Base-by-base conservation (phyloP, 2,888 invertebrate genomes). In the Cheilosia urbana region DNA sequence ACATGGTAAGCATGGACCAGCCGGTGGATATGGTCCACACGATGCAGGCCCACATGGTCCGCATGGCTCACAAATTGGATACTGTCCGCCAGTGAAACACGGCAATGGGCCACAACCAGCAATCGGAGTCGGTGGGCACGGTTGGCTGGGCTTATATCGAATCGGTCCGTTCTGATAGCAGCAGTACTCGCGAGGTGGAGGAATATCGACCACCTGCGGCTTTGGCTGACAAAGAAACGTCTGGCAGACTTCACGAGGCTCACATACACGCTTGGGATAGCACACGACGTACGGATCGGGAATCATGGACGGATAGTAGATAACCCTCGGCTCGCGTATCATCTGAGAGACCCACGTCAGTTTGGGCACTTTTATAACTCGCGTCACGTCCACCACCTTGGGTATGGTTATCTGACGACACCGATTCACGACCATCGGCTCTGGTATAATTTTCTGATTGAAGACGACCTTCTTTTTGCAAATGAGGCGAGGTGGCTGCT, bases 261-360 rank as follows among this genome's bases (percentile, higher is more conserved):
- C 91, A 62, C 90, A 90, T 11, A 92, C 89, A 15, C 89, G 88
- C 49, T 91, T 90, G 19, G 91, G 90, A 87, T 90, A 90, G 79
- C 91, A 91, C 13, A 91, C 90, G 62, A 92, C 90, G 88, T 90
- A 91, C 0, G 91, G 91, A 88, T 91, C 91, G 19, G 91, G 90
- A 71, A 90, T 87, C 89, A 90, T 89, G 4, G 90, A 90, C 13
- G 91, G 90, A 78, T 90, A 90, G 72, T 91, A 92, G 9, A 91
- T 89, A 19, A 92, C 90, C 55, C 90, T 88, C 0, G 91, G 91
- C 69, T 91, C 91, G n/a, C 90, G 90, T 58, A 91, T 89, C 89
- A 91, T 89, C 81, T 91, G 90, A 30, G 90, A 89, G 6, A 90
- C 90, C 91, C 91, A 91, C 13, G 90, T 89, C 49, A 91, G 47